Evolutionary conservation across 2,888 invertebrate genomes (phyloP).

Genomic region (Strigamia crassipes): DNA sequence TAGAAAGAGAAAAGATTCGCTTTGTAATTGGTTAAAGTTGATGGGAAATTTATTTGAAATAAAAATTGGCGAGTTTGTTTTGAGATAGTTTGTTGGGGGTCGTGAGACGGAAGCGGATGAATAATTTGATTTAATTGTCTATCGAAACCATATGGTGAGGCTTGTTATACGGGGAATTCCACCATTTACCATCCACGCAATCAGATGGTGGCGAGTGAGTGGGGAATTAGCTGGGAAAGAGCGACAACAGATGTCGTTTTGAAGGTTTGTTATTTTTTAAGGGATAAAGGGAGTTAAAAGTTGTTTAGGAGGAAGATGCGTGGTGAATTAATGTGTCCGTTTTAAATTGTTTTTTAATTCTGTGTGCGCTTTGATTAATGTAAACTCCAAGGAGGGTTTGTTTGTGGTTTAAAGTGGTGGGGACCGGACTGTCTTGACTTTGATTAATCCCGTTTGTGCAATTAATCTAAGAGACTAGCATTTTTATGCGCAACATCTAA

Average conservation of each 20-base stretch:
- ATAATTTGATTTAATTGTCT: not conserved
- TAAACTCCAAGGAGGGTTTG: not conserved
- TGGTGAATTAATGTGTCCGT: not conserved
- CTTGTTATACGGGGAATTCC: not conserved
- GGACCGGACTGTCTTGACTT: not conserved
- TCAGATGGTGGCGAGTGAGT: not conserved
- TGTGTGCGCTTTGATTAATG: not conserved
- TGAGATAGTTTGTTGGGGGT: not conserved
- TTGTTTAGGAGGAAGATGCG: not conserved
- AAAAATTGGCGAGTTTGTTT: not conserved
- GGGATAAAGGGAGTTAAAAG: not conserved
- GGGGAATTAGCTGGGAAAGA: not conserved
- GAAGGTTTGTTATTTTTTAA: not conserved
- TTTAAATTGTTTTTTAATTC: not conserved
- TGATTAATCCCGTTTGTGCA: not conserved
- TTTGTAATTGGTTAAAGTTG: not conserved
- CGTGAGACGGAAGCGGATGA: not conserved
- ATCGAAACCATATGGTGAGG: not conserved
- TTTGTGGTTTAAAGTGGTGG: not conserved
- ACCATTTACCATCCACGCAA: not conserved
- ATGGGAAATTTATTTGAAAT: not conserved
- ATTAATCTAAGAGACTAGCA: not conserved
- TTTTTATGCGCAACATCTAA: not conserved
- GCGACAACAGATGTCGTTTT: not conserved
- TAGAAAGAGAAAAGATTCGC: not conserved